Conservation (phyloP, 2,113 vertebrate genomes). For the Elgaria multicarinata region DNA sequence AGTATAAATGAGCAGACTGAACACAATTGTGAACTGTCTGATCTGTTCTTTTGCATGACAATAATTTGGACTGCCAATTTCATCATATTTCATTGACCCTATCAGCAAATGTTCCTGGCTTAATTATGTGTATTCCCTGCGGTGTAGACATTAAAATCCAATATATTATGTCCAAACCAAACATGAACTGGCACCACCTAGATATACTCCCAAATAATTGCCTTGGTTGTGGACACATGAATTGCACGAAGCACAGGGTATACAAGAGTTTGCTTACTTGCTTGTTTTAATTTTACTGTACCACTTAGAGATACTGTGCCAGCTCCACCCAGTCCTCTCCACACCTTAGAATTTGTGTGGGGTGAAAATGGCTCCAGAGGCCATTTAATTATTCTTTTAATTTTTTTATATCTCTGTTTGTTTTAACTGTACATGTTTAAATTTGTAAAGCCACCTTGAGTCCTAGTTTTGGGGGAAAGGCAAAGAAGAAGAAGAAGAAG, state of each 20-base stretch:
- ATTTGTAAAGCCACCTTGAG: too few species aligned
- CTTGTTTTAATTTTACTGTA: too few species aligned
- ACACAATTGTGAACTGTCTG: background rate
- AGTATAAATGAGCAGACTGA: background rate
- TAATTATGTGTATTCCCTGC: background rate
- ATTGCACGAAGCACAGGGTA: background rate
- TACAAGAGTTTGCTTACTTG: background rate
- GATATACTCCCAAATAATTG: background rate
- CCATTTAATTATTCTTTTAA: too few species aligned
- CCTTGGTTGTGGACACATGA: accelerated
- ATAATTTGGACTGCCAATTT: background rate
- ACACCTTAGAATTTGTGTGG: too few species aligned
- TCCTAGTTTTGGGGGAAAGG: too few species aligned
- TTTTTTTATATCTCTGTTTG: too few species aligned
- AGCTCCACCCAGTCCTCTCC: too few species aligned
- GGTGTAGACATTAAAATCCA: background rate
- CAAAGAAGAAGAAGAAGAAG: too few species aligned
- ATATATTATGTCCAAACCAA: accelerated
- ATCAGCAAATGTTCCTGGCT: background rate
- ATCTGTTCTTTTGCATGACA: background rate
- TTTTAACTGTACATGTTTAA: too few species aligned
- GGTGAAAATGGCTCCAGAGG: too few species aligned
- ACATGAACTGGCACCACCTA: background rate
- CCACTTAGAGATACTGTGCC: too few species aligned
- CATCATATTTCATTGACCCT: background rate